phyloP scores from a whole-genome alignment of 2,113 vertebrate species.

The Chaetodon trifascialis region DNA sequence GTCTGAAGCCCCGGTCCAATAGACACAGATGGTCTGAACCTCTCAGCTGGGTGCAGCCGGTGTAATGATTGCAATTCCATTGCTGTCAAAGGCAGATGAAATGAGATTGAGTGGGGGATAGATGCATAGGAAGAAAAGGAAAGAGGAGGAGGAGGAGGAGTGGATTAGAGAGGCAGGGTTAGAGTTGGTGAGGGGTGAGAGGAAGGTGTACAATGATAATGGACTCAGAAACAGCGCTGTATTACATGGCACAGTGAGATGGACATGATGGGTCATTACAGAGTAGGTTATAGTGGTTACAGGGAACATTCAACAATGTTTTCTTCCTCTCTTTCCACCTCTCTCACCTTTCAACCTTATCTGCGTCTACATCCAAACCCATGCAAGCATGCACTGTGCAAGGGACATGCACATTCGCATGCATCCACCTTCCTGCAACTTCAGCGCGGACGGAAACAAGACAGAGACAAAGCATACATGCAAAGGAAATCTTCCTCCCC shows the following conservation, averaged over 20 bases:
- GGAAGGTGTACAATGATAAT: slow-evolving; percentile 36
- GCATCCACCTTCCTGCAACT: slow-evolving; percentile 32
- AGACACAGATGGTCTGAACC: slow-evolving; percentile 42
- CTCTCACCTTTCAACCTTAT: slow-evolving; percentile 19
- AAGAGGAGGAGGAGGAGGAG: slow-evolving; percentile 24
- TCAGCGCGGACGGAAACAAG: slow-evolving; percentile 4
- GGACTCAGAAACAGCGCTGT: slow-evolving; percentile 40
- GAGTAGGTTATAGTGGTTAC: background rate
- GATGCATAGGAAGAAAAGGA: slow-evolving; percentile 36
- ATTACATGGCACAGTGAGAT: slow-evolving; percentile 37
- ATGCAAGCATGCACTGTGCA: slow-evolving; percentile 50
- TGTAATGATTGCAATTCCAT: slow-evolving; percentile 72
- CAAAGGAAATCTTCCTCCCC: slow-evolving; percentile 36
- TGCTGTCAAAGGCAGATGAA: slow-evolving; percentile 63
- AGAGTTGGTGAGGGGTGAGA: slow-evolving; percentile 31
- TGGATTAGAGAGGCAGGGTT: slow-evolving; percentile 43
- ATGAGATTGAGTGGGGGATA: slow-evolving; percentile 59
- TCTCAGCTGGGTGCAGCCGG: slow-evolving; percentile 48
- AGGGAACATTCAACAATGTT: background rate
- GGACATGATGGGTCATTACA: slow-evolving; percentile 28
- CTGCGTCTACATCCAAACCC: slow-evolving; percentile 9
- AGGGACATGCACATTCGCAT: slow-evolving; percentile 42
- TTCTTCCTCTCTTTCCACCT: slow-evolving; percentile 20
- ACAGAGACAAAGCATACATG: slow-evolving; percentile 36
- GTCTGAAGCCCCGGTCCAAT: slow-evolving; percentile 25